A percentile compares a stretch with the other conserved stretches of the same genome.
These are phyloP conservation scores for Bungarus multicinctus DNA, from an alignment of 2,113 vertebrate species.

Conservation along the genomic window DNA sequence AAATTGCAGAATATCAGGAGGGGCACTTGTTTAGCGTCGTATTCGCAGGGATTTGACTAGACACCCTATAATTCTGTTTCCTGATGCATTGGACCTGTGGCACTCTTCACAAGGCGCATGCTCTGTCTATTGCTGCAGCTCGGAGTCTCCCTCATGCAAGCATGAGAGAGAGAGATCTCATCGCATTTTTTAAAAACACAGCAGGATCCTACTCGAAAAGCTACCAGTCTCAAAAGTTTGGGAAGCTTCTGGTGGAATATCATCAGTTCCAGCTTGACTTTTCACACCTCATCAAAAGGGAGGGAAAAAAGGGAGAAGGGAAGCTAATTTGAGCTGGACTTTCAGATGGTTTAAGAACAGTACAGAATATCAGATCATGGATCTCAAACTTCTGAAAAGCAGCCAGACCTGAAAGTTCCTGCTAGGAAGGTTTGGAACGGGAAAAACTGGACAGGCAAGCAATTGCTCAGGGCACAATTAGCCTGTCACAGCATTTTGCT, in stretches of 20 bases:
- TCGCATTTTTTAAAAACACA: neutral
- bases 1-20: too few species aligned
- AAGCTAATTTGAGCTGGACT: neutral
- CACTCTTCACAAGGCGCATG: neutral
- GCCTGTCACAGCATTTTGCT: neutral
- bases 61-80: neutral
- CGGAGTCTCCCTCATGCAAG: neutral
- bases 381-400: neutral
- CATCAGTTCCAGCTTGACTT: neutral
- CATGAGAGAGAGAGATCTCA: neutral
- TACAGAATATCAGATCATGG: too few species aligned
- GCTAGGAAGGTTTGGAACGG: neutral
- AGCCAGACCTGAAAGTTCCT: too few species aligned
- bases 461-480: too few species aligned
- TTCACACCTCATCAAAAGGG: neutral
- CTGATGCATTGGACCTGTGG: neutral
- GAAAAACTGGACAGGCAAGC: too few species aligned
- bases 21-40: neutral
- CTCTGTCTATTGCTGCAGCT: neutral
- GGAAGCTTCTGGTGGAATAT: neutral
- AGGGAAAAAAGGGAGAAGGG: fast-evolving
- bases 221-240: neutral
- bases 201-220: neutral
- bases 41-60: neutral
- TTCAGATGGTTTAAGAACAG: neutral